Evolutionary conservation across 2,888 invertebrate species (phyloP), one percentile per base, ranked within the genome.

Genomic region (Epinotia nisella): DNA sequence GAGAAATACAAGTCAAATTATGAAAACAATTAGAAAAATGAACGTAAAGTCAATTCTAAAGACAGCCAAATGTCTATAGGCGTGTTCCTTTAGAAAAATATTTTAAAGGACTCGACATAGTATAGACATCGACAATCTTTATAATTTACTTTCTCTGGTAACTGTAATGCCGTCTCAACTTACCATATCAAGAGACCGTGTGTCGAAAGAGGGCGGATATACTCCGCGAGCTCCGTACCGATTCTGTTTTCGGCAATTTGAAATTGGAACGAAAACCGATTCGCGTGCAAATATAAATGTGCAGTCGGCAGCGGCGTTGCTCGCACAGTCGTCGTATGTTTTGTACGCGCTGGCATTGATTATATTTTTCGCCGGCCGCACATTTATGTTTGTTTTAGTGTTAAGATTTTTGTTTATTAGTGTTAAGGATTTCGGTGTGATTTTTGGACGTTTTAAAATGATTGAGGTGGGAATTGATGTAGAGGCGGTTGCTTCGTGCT

Each of bases 371-470:
- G 24, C 53, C 60, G 53, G 51, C 35, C 35, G 49, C 56, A 49
- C 49, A 39, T 49, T 61, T 62, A 58, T 62, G 11, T 72, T 67
- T 49, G 56, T 62, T 17, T 13, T 58, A 64, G n/a, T 60, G 11
- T 3, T 67, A 71, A 71, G 45, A 29, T 60, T 66, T 53, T 61
- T 56, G 35, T 68, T 67, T 66, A 29, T 1, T 72, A 72, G 17
- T 67, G 1, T 49, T 72, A 68, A 72, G 61, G 53, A 56, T 56
- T 72, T 72, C 72, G 72, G 72, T 72, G 67, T 66, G 60, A 62
- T 72, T 72, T 69, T 71, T 61, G 66, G 72, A 68, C 49, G 61
- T 55, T 72, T 62, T 72, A 71, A 60, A 72, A 68, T 61, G 67
- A 61, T 67, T 67, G 67, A 66, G 35, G 67, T 17, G 45, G 70